Evolutionary conservation across 2,888 invertebrate genomes (phyloP).

Genomic region (Atethmia centrago): DNA sequence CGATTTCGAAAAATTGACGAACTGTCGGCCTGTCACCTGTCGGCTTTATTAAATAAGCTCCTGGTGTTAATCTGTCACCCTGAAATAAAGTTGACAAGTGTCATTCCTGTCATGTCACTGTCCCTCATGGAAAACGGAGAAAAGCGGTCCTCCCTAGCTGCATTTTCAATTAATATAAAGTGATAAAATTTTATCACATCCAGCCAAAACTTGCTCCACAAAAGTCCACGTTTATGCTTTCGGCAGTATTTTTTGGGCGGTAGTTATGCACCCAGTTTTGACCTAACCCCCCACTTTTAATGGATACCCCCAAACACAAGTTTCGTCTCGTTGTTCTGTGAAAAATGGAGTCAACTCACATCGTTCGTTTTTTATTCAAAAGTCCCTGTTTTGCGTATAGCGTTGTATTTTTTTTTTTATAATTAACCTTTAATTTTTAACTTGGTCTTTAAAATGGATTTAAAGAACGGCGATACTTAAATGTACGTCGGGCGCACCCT

Average conservation of each 20-base stretch:
- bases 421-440: neutral
- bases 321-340: slow-evolving; percentile 33
- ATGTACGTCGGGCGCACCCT: neutral
- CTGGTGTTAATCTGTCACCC: neutral
- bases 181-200: slow-evolving; percentile 19
- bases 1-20: neutral
- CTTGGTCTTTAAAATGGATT: neutral
- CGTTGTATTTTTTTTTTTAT: neutral
- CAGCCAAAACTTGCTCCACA: slow-evolving; percentile 5
- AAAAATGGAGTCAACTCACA: slow-evolving; percentile 31
- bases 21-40: neutral
- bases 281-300: slow-evolving; percentile 52
- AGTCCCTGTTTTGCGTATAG: slow-evolving; percentile 4
- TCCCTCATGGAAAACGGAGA: neutral
- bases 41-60: neutral
- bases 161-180: neutral
- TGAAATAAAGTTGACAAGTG: neutral
- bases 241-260: slow-evolving; percentile 32
- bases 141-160: no score
- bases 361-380: slow-evolving; percentile 29
- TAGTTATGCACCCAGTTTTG: slow-evolving; percentile 37
- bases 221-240: slow-evolving; percentile 27
- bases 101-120: neutral
- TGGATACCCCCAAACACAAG: slow-evolving; percentile 52
- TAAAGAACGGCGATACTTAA: neutral